phyloP scores from a whole-genome alignment of 2,113 vertebrate genomes.

The Ovis canadensis region DNA sequence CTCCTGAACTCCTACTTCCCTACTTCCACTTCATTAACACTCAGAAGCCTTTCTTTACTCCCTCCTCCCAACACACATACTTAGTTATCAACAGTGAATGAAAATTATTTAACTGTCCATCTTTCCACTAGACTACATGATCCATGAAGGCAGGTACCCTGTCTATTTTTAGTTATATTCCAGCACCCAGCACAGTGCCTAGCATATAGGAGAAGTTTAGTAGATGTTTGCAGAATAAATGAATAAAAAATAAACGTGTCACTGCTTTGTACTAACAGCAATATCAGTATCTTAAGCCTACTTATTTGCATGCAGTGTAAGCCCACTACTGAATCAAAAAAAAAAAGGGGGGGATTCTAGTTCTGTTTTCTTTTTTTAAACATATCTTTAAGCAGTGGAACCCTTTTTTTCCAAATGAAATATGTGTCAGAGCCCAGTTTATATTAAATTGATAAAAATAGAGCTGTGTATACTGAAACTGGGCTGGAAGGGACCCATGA shows the following conservation, averaged over 20 bases:
- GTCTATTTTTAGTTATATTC: background rate
- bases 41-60: background rate
- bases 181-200: background rate
- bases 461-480: background rate
- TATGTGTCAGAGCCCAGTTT: constrained; percentile 3
- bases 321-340: background rate
- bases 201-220: background rate
- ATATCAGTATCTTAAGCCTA: background rate
- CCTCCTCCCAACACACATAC: background rate
- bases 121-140: background rate
- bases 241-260: background rate
- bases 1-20: background rate
- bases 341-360: background rate
- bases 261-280: background rate
- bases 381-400: background rate
- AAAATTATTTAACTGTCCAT: background rate
- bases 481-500: background rate
- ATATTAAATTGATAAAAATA: constrained; percentile 3
- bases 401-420: background rate
- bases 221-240: constrained; percentile 5
- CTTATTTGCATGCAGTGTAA: background rate
- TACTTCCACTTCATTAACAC: background rate
- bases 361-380: background rate
- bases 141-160: background rate
- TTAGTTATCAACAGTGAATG: background rate